Base-by-base conservation (phyloP, 2,797 vertebrate species). In the Martes flavigula region DNA sequence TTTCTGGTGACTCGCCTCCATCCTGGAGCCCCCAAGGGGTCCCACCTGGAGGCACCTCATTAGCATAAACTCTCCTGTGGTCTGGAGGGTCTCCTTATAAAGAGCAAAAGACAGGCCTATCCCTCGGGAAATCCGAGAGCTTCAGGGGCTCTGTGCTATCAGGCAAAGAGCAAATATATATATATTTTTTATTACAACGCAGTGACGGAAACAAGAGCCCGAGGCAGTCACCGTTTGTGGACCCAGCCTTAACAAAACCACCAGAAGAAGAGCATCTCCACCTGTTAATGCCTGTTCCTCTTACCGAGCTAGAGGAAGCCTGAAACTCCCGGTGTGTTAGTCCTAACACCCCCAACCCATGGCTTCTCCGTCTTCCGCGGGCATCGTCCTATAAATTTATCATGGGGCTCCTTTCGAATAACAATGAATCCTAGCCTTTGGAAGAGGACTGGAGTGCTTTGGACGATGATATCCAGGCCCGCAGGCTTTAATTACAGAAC, bases 211-310 rank as follows among this genome's bases (percentile, higher is more conserved):
- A 51, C 14, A 13, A 13, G 4, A 30, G 18, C 9, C 8, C 0
- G 7, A 12, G 21, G 2, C 12, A 62, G 7, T 7, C 17, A 5
- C 8, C 5, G 2, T 14, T 14, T 48, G 32, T 14, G 46, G 20
- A 38, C 32, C 7, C 17, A 0, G 17, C 40, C 35, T 73, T 73
- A 6, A 51, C 32, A 30, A 46, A 46, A 25, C 2, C 17, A 3
- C 12, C 0, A 0, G 35, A 2, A 3, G 11, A 17, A 12, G 32
- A 0, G 2, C 5, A 21, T 14, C 20, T 58, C 0, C 4, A 5
- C 3, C 1, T 25, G 23, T 35, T 30, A 2, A 23, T 20, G 9
- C 1, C 40, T 0, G 9, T 12, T 7, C 25, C 0, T 30, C 0
- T 9, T 9, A 13, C 2, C 0, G 12, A 54, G 43, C 17, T 64